Evolutionary conservation across 2,113 vertebrate species (phyloP), one percentile per base, ranked within the genome.

Genomic region (Ceyx cyanopectus): DNA sequence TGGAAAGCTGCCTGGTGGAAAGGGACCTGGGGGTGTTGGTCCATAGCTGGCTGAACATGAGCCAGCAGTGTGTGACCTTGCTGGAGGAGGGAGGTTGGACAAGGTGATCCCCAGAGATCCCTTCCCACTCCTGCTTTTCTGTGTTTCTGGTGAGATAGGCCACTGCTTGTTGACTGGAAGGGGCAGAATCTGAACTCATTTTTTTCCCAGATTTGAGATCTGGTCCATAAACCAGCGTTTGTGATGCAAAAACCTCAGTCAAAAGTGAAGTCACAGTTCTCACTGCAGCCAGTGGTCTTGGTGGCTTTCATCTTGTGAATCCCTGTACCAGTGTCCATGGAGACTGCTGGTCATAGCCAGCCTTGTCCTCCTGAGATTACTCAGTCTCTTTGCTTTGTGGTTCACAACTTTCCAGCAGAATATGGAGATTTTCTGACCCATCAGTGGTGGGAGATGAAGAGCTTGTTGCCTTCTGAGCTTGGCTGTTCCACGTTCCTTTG

Each of bases 401-500:
- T 84, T 79, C n/a, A 54, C 19, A 37, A 13, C 62, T 87, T 79
- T 53, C 32, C 30, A 65, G 37, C 10, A 53, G 46, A 63, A 43
- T 7, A 8, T 15, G 4, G n/a, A 45, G 32, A 20, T 45, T 30
- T 86, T 58, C 61, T 29, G n/a, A 18, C 20, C 37, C 4, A 2
- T 48, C 51, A 27, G 10, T 1, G 2, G 17, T 37, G 34, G 41
- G 65, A 81, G 24, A 23, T 45, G 12, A 40, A 61, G 78, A 19
- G 2, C 23, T 9, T 62, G 10, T 77, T 73, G 20, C 10, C 20
- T 15, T 34, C 17, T 32, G 30, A 57, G 48, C 48, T 86, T 1
- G 0, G 11, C 16, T 1, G 3, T 27, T 50, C 32, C 16, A 2
- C 0, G 1, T 57, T 68, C 37, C 48, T 46, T 40, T 34, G 2